Conservation (phyloP, 2,797 vertebrate genomes). For the Enteromius fasciolatus region DNA sequence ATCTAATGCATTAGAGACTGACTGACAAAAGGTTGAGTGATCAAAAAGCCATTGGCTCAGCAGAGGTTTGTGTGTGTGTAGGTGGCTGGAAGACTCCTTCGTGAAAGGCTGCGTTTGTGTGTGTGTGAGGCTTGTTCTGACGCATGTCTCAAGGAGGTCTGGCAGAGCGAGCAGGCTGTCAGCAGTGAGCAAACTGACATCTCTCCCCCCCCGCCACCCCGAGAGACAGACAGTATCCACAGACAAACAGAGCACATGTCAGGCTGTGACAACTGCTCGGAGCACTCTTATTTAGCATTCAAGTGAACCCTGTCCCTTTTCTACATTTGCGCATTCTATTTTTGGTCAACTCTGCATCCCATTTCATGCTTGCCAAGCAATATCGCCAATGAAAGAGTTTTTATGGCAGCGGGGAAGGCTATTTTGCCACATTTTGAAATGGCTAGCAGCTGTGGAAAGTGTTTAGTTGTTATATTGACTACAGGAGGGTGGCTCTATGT, state of each 20-base stretch:
- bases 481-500: background rate
- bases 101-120: conserved; percentile 22
- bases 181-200: conserved; percentile 52
- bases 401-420: conserved; percentile 40
- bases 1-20: conserved; percentile 14
- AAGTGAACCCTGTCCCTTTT: conserved; percentile 43
- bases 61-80: conserved; percentile 26
- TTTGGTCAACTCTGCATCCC: conserved; percentile 46
- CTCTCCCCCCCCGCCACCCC: background rate
- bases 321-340: conserved; percentile 48
- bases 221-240: conserved; percentile 66
- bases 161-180: conserved; percentile 53
- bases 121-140: conserved; percentile 47
- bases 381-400: conserved; percentile 31
- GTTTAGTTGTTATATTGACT: conserved; percentile 42
- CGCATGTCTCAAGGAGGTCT: conserved; percentile 53
- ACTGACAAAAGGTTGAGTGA: conserved; percentile 40
- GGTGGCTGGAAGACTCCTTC: conserved; percentile 24
- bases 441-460: conserved; percentile 33
- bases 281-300: conserved; percentile 57
- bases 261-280: conserved; percentile 53
- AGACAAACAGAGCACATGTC: conserved; percentile 54
- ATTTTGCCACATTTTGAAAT: conserved; percentile 28
- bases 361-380: conserved; percentile 49
- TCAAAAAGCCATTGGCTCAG: conserved; percentile 37